Base-by-base conservation (phyloP, 2,888 invertebrate species). In the Drosophila setosimentum region DNA sequence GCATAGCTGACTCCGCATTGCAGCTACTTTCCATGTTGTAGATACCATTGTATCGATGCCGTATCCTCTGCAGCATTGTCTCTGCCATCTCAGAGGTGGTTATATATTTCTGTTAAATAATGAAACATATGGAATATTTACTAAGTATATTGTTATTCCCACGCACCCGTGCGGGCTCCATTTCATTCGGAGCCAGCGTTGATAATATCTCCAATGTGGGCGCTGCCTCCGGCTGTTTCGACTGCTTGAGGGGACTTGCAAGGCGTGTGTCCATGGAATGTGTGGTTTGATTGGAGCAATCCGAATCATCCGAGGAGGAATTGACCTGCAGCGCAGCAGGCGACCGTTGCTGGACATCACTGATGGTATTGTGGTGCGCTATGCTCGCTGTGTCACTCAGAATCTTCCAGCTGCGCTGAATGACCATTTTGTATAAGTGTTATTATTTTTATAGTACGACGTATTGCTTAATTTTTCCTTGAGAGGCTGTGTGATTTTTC, bases 351-450 rank as follows among this genome's bases (percentile, higher is more conserved):
- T 70, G 75, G 11, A 50, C 65, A 67, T 80, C 83, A 40, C 33
- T 57, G 68, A 53, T 54, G n/a, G 57, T 50, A 33, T 27, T 67
- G 60, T 70, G 77, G 57, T 69, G 73, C 7, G 69, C 79, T n/a
- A 89, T 89, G 48, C 89, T 83, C 7, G 83, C 85, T 55, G 83
- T 68, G 64, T 92, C 92, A 64, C 88, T 91, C 53, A 92, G 87
- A 63, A 91, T 90, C 76, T 93, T 93, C 93, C 93, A 93, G 82
- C 88, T 92, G 42, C 93, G 90, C 84, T 93, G 93, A 65, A 93
- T 93, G 16, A 93, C 93, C 93, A 93, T 93, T 74, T 75, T 79
- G 27, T 33, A 18, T 13, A 24, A 45, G 21, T 45, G 45, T 54
- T 37, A 5, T 50, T 66, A n/a, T 7, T 3, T 35, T 32, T 57